Evolutionary conservation across 2,888 invertebrate genomes (phyloP).

Genomic region (Papilio elwesi): DNA sequence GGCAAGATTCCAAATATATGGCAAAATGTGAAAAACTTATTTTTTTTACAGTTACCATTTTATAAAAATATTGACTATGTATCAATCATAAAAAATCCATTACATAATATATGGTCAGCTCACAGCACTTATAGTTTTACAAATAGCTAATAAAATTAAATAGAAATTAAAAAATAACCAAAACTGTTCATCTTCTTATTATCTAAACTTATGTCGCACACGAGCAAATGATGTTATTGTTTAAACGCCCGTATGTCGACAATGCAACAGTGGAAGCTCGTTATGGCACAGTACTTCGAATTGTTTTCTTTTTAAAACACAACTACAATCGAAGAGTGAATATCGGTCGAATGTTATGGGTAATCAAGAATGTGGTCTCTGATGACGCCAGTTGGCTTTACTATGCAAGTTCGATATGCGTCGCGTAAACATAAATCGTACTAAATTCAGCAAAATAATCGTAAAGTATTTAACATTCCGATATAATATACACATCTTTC

Average conservation of each 20-base stretch:
- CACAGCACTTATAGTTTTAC: conserved; percentile 32
- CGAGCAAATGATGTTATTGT: conserved; percentile 14
- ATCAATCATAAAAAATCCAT: background rate
- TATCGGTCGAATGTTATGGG: conserved; percentile 36
- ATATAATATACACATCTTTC: conserved; percentile 60
- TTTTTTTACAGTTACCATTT: background rate
- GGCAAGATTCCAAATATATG: too few species aligned
- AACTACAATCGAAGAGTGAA: conserved; percentile 33
- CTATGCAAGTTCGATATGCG: conserved; percentile 41
- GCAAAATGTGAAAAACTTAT: too few species aligned
- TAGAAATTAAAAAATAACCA: conserved; percentile 35
- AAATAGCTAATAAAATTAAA: conserved; percentile 32
- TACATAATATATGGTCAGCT: conserved; percentile 34
- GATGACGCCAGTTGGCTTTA: background rate
- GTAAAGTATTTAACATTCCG: conserved; percentile 48
- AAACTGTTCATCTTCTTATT: conserved; percentile 28
- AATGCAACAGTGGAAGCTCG: conserved; percentile 28
- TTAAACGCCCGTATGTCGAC: conserved; percentile 19
- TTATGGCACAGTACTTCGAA: conserved; percentile 39
- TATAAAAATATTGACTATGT: background rate
- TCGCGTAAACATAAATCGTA: conserved; percentile 43
- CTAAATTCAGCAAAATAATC: conserved; percentile 46
- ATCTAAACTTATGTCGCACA: conserved; percentile 18
- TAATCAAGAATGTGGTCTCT: conserved; percentile 15
- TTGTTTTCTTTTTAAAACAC: conserved; percentile 20